These are phyloP conservation scores for Copidosoma aretas DNA, from an alignment of 2,888 invertebrate species.

Conservation along the genomic window DNA sequence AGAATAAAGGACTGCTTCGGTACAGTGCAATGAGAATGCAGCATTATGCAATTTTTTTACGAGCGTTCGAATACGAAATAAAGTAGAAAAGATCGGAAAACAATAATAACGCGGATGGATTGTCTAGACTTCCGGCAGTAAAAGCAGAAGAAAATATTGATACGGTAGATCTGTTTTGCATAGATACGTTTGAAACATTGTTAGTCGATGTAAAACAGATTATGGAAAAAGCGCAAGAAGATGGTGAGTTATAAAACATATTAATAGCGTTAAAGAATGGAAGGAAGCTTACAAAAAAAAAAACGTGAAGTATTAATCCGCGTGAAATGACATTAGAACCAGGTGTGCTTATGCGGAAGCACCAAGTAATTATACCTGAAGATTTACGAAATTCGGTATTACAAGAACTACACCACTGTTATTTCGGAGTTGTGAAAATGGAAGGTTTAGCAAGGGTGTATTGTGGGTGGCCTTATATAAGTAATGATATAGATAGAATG, in stretches of 20 bases:
- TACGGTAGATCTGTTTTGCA: conserved; percentile 3
- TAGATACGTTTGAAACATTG: background rate
- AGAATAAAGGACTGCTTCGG: background rate
- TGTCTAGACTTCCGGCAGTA: conserved; percentile 40
- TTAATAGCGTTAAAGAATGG: background rate
- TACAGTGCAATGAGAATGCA: conserved; percentile 44
- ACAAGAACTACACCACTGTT: conserved; percentile 44
- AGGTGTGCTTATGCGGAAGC: conserved; percentile 9
- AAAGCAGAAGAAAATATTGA: background rate
- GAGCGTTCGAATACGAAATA: conserved; percentile 41
- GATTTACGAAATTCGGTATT: too few species aligned
- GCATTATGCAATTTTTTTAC: conserved; percentile 44
- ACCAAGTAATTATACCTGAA: too few species aligned
- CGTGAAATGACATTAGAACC: conserved; percentile 11
- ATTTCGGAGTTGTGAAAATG: conserved; percentile 45
- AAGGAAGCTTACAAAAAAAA: background rate
- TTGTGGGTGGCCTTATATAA: conserved; percentile 44
- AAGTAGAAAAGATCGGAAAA: conserved; percentile 25
- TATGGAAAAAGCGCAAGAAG: background rate
- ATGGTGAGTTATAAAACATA: background rate
- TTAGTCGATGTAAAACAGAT: background rate
- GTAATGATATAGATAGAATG: conserved; percentile 34
- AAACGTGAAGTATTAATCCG: conserved; percentile 10
- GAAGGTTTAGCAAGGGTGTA: conserved; percentile 43
- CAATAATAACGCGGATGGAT: conserved; percentile 43